Base-by-base conservation (phyloP, 2,888 invertebrate species). In the Sarcophaga subvicina region DNA sequence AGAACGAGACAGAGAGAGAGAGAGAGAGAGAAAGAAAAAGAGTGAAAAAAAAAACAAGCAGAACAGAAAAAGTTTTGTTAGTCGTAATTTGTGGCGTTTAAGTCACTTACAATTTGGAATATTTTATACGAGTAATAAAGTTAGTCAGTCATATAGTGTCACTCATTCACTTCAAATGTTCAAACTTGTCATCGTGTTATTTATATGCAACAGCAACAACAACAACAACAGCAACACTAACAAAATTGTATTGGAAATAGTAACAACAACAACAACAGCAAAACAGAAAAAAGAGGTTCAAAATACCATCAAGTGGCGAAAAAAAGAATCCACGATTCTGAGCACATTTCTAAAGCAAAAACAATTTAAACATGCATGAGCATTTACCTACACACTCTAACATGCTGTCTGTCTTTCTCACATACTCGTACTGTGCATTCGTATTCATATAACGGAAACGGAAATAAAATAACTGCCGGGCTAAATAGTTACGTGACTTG, bases 401-500 rank as follows among this genome's bases (percentile, higher is more conserved):
- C 78, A 71, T 83, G 72, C 72, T 66, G 77, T 83, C 47, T 71
- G 20, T 20, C 49, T 71, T 6, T 59, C 54, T 22, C 45, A n/a
- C 45, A 66, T 17, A 49, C 20, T 20, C 20, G 45, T 27, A 27
- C 49, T n/a, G 45, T 64, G n/a, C 84, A 82, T 78, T 83, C 85
- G 78, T 80, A 88, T 84, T 83, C 86, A 80, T 85, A 82, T 77
- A 87, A 83, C 87, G 89, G 89, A 89, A 89, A 86, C 89, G 88
- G 87, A 88, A 89, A 86, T 88, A 84, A 88, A 86, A 85, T 85
- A 86, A 88, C 86, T 88, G 82, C 88, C 86, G 84, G 84, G 81
- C 86, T 86, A 88, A 88, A 86, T 88, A 88, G 84, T 86, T 86
- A 88, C 88, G 88, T 88, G 88, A 88, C 88, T 88, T 80, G 86